Conservation (phyloP, 2,888 invertebrate species). For the Sarcophaga rosellei region DNA sequence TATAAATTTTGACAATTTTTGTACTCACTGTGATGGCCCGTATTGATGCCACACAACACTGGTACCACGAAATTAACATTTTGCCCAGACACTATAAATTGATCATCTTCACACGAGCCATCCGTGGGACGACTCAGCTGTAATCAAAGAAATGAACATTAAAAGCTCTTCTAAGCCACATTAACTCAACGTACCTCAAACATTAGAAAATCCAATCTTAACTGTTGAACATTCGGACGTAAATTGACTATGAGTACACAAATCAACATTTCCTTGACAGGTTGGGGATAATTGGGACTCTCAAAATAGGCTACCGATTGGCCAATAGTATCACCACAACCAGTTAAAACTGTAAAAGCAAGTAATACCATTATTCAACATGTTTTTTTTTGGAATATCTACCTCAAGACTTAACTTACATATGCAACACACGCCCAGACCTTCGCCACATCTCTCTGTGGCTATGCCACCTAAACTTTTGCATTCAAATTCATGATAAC, state of each 20-base stretch:
- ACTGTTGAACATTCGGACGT: conserved; percentile 85
- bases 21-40: conserved; percentile 88
- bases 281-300: conserved; percentile 86
- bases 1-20: not conserved
- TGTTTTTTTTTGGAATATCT: not conserved
- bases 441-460: conserved; percentile 87
- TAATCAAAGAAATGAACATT: not conserved
- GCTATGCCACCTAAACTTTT: conserved; percentile 84
- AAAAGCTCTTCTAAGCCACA: not conserved
- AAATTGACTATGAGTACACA: conserved; percentile 85
- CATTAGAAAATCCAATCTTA: conserved; percentile 86
- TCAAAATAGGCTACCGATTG: conserved; percentile 87
- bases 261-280: conserved; percentile 83
- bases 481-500: conserved; percentile 87
- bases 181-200: conserved; percentile 83
- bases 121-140: conserved; percentile 86
- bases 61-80: conserved; percentile 87
- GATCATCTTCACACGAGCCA: conserved; percentile 87
- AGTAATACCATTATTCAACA: not conserved
- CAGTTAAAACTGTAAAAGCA: conserved; percentile 83
- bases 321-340: conserved; percentile 85
- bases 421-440: conserved; percentile 88
- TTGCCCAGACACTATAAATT: conserved; percentile 87
- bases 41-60: conserved; percentile 88
- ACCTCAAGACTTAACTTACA: conserved; percentile 83